These are phyloP conservation scores for Abrostola triplasia DNA, from an alignment of 2,888 invertebrate species.

Conservation along the genomic window DNA sequence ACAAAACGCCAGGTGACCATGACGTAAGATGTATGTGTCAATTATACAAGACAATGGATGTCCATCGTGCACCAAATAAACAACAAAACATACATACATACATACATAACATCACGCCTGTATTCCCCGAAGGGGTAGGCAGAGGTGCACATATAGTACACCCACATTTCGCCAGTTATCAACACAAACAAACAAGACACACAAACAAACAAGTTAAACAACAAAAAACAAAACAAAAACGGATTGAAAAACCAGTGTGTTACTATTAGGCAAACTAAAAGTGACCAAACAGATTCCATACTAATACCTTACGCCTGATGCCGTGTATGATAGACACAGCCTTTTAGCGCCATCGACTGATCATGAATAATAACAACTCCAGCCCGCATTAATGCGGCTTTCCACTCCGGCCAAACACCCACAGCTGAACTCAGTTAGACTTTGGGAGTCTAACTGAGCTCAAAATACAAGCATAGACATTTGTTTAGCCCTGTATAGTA, in stretches of 20 bases:
- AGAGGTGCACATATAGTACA: too few relatives aligned
- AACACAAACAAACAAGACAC: too few relatives aligned
- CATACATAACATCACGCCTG: too few relatives aligned
- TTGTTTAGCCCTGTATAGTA: too few relatives aligned
- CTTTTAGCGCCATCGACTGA: background rate
- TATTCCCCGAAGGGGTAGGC: too few relatives aligned
- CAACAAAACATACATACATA: too few relatives aligned
- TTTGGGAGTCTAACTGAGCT: background rate
- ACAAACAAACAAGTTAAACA: too few relatives aligned
- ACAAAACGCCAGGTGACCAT: too few relatives aligned
- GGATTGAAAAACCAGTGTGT: background rate
- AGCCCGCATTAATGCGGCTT: background rate
- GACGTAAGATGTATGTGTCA: background rate
- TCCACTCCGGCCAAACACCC: background rate
- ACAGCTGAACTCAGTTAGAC: background rate
- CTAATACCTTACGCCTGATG: background rate
- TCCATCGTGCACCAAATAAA: too few relatives aligned
- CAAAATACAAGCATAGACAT: background rate
- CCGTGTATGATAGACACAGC: background rate
- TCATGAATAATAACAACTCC: background rate
- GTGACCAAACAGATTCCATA: background rate
- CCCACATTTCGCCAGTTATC: too few relatives aligned
- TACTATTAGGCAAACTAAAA: background rate
- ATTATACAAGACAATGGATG: background rate
- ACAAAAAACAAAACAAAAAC: too few relatives aligned